These are phyloP conservation scores for Chiloscyllium plagiosum DNA, from an alignment of 2,113 vertebrate genomes.

Conservation along the genomic window DNA sequence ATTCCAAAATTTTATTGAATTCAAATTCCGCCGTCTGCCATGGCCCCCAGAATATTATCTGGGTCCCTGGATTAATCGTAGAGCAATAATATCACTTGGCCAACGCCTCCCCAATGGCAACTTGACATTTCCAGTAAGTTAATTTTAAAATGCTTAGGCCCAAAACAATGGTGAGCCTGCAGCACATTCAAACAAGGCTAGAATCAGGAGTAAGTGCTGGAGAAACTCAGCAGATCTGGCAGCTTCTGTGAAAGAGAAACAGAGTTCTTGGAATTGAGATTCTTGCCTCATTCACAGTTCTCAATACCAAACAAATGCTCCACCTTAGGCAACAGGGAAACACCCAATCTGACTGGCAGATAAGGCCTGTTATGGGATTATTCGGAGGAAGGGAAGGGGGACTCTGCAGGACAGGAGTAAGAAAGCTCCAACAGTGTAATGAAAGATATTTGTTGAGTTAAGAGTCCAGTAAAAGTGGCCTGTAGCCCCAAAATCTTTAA, in stretches of 20 bases:
- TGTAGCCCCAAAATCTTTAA: not conserved
- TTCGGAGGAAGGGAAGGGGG: not conserved
- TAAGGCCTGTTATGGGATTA: not conserved
- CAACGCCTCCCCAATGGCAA: not conserved
- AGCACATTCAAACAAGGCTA: not conserved
- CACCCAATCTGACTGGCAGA: not conserved
- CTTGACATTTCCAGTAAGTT: not conserved
- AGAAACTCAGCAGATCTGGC: no score
- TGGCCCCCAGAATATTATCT: no score
- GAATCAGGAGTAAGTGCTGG: not conserved
- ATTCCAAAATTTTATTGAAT: no score
- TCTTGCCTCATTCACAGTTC: not conserved
- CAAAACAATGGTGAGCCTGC: not conserved
- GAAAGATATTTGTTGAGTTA: no score
- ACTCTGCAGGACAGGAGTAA: not conserved
- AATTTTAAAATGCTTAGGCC: not conserved
- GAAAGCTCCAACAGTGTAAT: no score
- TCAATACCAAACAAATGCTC: not conserved
- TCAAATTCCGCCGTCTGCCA: no score
- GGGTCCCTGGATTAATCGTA: no score
- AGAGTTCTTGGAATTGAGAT: not conserved
- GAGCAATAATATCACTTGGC: no score
- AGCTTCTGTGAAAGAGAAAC: no score
- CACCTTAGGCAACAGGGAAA: not conserved
- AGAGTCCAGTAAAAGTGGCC: not conserved